Evolutionary conservation across 2,888 invertebrate species (phyloP).

Genomic region (Furcula furcula): DNA sequence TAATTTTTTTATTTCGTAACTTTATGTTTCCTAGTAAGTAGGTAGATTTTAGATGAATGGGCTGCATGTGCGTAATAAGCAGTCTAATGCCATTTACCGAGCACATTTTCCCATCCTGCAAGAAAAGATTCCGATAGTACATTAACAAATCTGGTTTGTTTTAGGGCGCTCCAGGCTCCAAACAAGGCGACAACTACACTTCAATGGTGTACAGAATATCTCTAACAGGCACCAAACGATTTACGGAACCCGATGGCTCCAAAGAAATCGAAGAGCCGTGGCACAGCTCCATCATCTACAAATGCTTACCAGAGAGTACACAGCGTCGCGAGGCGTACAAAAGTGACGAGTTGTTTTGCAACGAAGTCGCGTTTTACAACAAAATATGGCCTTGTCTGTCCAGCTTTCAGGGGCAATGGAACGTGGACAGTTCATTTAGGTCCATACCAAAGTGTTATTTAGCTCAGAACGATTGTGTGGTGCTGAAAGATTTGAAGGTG

Average conservation of each 20-base stretch:
- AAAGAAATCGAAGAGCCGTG: constrained; percentile 73
- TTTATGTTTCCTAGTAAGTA: too few relatives aligned
- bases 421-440: constrained; percentile 66
- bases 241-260: constrained; percentile 47
- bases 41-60: too few relatives aligned
- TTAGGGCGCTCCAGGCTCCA: constrained; percentile 86
- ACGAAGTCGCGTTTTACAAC: constrained; percentile 88
- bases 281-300: constrained; percentile 86
- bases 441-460: constrained; percentile 83
- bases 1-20: too few relatives aligned
- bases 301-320: constrained; percentile 85
- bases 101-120: background rate
- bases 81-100: too few relatives aligned
- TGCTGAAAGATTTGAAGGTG: constrained; percentile 83
- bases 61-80: too few relatives aligned
- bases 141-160: too few relatives aligned
- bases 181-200: constrained; percentile 88
- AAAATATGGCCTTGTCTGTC: constrained; percentile 85
- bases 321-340: constrained; percentile 85
- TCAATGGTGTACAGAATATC: constrained; percentile 86
- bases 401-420: constrained; percentile 78
- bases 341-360: constrained; percentile 86
- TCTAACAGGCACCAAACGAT: constrained; percentile 75
- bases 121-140: background rate
- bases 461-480: constrained; percentile 80